Base-by-base conservation (phyloP, 2,797 vertebrate species). In the Philypnodon macrostomus region DNA sequence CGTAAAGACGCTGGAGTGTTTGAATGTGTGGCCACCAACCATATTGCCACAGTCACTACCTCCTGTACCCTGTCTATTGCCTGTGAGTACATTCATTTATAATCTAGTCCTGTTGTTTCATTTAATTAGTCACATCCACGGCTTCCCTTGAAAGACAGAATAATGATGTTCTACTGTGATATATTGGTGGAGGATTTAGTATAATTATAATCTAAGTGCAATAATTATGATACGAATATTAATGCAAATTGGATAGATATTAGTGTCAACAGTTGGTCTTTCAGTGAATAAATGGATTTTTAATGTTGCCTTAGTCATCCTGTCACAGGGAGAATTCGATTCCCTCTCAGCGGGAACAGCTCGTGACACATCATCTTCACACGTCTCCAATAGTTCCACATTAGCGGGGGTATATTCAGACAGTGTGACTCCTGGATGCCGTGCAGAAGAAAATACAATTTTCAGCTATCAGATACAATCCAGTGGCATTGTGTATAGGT, bases 51-150 rank as follows among this genome's bases (percentile, higher is more conserved):
- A 0, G 88, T 91, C 73, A 93, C 83, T 72, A 97, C 93, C 67
- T 95, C 94, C 79, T 98, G 95, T 70, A 91, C 88, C 0, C 50
- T 98, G 47, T 89, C 93, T 11, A 89, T 98, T 39, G 95, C 96
- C 63, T 89, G 95, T 98, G 86, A 93, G 95, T 84, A 1, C 3
- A 17, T 8, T 17, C 9, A 29, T 29, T 29, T 5, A 32, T 5
- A 9, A 4, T 13, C n/a, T 6, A 46, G 21, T 31, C 3, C 34
- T 19, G 7, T 17, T 52, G 23, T 27, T 48, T 8, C 45, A 8
- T n/a, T n/a, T n/a, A n/a, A n/a, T n/a, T n/a, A n/a, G n/a, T n/a
- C n/a, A n/a, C n/a, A n/a, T n/a, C 16, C 42, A 29, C 40, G 29
- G 48, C 53, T 75, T 19, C 17, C 63, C 61, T 64, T 67, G 30